phyloP scores from a whole-genome alignment of 1,140 invertebrate genomes.

The Drosophila rufa region DNA sequence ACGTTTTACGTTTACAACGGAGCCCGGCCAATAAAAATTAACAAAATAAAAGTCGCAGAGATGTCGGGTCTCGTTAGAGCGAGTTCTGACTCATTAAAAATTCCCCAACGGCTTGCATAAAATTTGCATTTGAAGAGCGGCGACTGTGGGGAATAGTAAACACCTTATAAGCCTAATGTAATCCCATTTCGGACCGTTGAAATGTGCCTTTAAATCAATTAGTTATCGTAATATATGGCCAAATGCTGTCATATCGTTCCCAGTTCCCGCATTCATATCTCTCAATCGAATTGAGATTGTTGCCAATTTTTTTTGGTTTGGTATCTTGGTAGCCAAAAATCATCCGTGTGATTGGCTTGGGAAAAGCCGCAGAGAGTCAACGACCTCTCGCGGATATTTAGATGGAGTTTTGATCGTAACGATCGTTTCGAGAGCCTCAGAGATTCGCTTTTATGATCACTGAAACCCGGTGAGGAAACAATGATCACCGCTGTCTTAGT shows the following conservation, averaged over 20 bases:
- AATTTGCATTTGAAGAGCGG: constrained; percentile 61
- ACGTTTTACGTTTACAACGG: constrained; percentile 47
- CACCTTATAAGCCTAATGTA: constrained; percentile 83
- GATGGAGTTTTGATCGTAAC: not conserved
- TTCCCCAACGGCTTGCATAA: constrained; percentile 51
- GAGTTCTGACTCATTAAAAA: constrained; percentile 43
- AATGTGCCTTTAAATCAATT: constrained; percentile 70
- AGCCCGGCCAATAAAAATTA: constrained; percentile 52
- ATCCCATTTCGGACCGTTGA: constrained; percentile 52
- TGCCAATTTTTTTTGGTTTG: constrained; percentile 14
- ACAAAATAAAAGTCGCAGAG: constrained; percentile 47
- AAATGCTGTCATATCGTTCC: constrained; percentile 8
- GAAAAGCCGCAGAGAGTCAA: constrained; percentile 11
- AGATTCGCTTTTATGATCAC: constrained; percentile 15
- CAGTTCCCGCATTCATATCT: constrained; percentile 10
- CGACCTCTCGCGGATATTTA: constrained; percentile 17
- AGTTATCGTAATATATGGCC: constrained; percentile 44
- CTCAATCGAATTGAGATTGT: constrained; percentile 20
- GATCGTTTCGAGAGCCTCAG: not conserved
- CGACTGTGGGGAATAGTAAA: constrained; percentile 53
- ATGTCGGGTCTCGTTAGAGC: not conserved
- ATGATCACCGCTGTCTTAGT: constrained; percentile 25
- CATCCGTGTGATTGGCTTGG: constrained; percentile 13
- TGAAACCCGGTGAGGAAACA: constrained; percentile 5
- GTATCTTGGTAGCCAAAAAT: constrained; percentile 10